Conservation (phyloP, 2,797 vertebrate species). For the Myotis findleyi region DNA sequence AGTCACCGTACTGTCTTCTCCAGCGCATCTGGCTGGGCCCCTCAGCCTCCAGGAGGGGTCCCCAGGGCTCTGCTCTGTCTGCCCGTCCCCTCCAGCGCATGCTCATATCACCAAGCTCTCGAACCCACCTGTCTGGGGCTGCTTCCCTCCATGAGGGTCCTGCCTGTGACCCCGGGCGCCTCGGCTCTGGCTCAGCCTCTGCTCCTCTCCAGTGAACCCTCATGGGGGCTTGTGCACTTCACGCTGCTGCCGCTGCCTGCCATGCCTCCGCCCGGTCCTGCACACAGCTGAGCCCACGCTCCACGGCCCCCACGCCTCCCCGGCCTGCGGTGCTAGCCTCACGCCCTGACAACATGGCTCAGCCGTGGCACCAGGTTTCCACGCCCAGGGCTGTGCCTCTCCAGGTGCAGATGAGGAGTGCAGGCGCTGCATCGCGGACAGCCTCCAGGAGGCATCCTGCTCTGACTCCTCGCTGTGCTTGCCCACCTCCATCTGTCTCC, state of each 20-base stretch:
- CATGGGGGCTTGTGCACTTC: accelerated
- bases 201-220: accelerated
- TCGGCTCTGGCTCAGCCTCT: accelerated
- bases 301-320: accelerated
- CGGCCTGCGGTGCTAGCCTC: neutral
- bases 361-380: neutral
- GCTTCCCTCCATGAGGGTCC: neutral
- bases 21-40: neutral
- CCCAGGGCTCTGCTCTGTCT: neutral
- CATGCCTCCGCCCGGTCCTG: neutral
- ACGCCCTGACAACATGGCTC: no score
- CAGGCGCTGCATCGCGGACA: neutral
- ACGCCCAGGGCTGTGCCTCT: neutral
- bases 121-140: neutral
- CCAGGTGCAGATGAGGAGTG: accelerated
- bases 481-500: no score
- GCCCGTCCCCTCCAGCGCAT: accelerated
- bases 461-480: no score
- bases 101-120: accelerated
- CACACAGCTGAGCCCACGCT: accelerated
- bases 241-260: neutral
- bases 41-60: neutral
- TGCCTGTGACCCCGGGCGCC: no score
- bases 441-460: no score
- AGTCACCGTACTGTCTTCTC: accelerated